Percentiles rank a stretch among this genome's conserved stretches.
Conservation (phyloP, 2,888 invertebrate species). For the Rhyacophila evoluta region DNA sequence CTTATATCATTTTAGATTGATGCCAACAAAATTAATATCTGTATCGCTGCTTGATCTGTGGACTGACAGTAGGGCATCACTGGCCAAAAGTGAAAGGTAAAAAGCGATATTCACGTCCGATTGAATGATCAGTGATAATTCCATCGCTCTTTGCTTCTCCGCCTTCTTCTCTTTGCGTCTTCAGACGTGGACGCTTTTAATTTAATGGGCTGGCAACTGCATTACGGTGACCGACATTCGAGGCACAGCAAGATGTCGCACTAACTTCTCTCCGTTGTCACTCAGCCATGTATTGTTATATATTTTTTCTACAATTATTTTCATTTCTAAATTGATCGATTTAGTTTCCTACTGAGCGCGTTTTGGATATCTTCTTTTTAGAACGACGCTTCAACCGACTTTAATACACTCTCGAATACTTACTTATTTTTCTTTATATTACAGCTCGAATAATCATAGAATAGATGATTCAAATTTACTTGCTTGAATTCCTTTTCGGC, state of each 20-base stretch:
- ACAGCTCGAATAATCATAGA: too few relatives aligned
- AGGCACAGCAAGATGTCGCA: neutral
- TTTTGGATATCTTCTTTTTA: neutral
- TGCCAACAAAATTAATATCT: too few relatives aligned
- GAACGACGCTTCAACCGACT: too few relatives aligned
- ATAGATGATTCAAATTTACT: too few relatives aligned
- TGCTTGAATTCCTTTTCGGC: too few relatives aligned
- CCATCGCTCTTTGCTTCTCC: neutral
- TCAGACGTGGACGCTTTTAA: neutral
- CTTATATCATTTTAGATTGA: too few relatives aligned
- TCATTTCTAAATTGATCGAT: neutral
- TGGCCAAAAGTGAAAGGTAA: slow-evolving; percentile 9
- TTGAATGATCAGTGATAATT: neutral
- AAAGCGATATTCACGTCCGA: neutral
- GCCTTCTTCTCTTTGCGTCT: neutral
- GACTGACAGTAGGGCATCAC: neutral
- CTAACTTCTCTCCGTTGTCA: neutral
- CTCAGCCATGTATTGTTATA: neutral
- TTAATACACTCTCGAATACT: too few relatives aligned
- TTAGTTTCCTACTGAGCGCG: neutral
- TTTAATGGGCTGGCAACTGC: slow-evolving; percentile 19
- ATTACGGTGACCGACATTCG: slow-evolving; percentile 6
- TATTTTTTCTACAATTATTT: neutral
- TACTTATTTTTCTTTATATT: too few relatives aligned
- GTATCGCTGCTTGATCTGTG: too few relatives aligned